Percentiles rank a stretch among this genome's conserved stretches.
These are phyloP conservation scores for Anhinga rufa DNA, from an alignment of 2,113 vertebrate genomes.

Conservation along the genomic window DNA sequence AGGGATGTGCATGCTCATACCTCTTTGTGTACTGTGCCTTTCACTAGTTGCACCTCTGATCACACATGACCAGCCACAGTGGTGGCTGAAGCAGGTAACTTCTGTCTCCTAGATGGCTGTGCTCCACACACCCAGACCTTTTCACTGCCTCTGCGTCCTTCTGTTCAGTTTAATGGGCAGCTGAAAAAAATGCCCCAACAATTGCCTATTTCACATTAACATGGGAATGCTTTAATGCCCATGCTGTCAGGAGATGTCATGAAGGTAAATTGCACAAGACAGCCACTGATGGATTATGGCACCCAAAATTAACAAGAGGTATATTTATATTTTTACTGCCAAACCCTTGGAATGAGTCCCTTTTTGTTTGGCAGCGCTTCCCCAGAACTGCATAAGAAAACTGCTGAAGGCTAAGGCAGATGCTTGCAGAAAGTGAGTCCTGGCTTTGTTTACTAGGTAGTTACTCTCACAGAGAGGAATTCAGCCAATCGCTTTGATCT, in stretches of 20 bases:
- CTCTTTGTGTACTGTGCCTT: neutral
- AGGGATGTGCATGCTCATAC: neutral
- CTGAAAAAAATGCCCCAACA: neutral
- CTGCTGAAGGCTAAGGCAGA: neutral
- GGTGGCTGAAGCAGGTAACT: neutral
- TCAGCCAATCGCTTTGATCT: neutral
- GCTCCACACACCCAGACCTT: accelerated
- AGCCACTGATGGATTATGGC: constrained; percentile 16
- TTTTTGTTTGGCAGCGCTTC: neutral
- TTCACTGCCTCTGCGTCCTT: neutral
- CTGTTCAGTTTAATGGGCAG: neutral
- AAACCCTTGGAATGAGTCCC: neutral
- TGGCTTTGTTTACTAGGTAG: neutral
- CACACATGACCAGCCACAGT: accelerated
- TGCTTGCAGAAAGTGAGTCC: neutral
- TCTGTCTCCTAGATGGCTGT: neutral
- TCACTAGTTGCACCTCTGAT: neutral
- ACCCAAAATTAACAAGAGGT: constrained; percentile 21
- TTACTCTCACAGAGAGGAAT: neutral
- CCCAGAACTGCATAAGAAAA: neutral
- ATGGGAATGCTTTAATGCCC: neutral
- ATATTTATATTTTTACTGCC: constrained; percentile 7
- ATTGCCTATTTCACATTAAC: neutral
- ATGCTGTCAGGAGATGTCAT: neutral
- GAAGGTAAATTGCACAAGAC: neutral